These are phyloP conservation scores for Campoletis raptor DNA, from an alignment of 2,888 invertebrate genomes.

Conservation along the genomic window DNA sequence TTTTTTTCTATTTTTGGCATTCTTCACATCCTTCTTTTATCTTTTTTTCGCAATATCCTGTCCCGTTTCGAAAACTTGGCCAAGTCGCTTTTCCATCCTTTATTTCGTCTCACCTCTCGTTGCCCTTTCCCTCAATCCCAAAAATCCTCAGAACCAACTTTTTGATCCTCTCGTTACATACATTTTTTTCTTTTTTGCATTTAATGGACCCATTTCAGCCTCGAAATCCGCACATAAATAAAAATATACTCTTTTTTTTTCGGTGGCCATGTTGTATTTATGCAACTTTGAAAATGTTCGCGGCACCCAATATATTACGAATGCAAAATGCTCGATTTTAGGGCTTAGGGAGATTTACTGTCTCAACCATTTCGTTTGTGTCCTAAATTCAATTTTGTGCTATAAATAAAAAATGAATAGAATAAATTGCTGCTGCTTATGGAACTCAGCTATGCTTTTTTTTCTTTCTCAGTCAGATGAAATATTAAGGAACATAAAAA, in stretches of 20 bases:
- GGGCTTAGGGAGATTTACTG: background rate
- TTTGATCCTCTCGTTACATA: slow-evolving; percentile 1
- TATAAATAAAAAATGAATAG: background rate
- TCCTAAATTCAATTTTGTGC: background rate
- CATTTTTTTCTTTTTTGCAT: background rate
- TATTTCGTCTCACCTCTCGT: background rate
- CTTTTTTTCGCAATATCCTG: slow-evolving; percentile 7
- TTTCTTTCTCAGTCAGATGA: background rate
- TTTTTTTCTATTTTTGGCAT: background rate
- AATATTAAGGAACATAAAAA: background rate
- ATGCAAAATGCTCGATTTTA: background rate
- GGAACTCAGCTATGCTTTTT: background rate
- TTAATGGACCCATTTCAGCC: background rate
- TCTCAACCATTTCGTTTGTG: background rate
- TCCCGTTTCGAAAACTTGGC: slow-evolving; percentile 1
- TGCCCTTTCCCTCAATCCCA: background rate
- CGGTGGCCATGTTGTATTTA: background rate
- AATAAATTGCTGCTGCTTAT: background rate
- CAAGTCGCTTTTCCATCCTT: background rate
- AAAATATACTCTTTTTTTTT: background rate
- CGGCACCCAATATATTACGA: background rate
- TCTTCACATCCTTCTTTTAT: background rate
- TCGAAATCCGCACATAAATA: slow-evolving; percentile 6
- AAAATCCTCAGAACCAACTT: background rate
- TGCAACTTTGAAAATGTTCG: background rate